phyloP scores from a whole-genome alignment of 30 jellyfish, hydroid and myxozoan genomes.

The Sanderia malayensis region DNA sequence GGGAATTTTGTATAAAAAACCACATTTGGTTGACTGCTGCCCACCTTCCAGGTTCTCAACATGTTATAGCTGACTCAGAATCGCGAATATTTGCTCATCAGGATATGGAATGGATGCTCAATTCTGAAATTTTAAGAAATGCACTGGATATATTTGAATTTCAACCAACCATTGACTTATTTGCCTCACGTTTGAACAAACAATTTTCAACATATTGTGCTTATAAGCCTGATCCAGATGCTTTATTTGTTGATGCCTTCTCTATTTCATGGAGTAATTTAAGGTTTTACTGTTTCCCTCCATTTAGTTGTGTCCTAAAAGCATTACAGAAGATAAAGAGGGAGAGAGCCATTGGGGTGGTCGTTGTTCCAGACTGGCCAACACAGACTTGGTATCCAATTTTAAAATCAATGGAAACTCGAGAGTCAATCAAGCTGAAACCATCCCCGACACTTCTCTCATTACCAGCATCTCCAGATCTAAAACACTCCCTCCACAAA shows the following conservation, averaged over 20 bases:
- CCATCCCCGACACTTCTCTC: not conserved
- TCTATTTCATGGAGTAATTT: not conserved
- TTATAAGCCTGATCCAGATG: conserved; percentile 22
- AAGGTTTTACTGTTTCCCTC: not conserved
- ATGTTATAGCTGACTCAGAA: not conserved
- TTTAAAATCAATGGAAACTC: not conserved
- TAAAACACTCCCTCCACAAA: not conserved
- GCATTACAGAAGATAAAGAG: not conserved
- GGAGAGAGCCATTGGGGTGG: not conserved
- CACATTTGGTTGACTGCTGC: not conserved
- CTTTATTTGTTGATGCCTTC: not conserved
- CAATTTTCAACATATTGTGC: not conserved
- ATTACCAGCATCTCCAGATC: not conserved
- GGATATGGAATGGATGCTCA: conserved; percentile 18
- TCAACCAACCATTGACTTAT: not conserved
- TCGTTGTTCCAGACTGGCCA: not conserved
- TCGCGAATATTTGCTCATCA: not conserved
- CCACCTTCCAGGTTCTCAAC: not conserved
- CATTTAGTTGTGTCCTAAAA: not conserved
- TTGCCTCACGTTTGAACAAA: no score
- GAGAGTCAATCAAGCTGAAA: not conserved
- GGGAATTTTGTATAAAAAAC: not conserved
- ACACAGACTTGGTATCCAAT: conserved; percentile 15
- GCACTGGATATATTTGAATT: not conserved
- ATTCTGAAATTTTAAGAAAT: not conserved